A percentile compares a stretch with the other conserved stretches of the same genome.
Evolutionary conservation across 1,140 invertebrate species (phyloP).

Genomic region (Drosophila pallidifrons): DNA sequence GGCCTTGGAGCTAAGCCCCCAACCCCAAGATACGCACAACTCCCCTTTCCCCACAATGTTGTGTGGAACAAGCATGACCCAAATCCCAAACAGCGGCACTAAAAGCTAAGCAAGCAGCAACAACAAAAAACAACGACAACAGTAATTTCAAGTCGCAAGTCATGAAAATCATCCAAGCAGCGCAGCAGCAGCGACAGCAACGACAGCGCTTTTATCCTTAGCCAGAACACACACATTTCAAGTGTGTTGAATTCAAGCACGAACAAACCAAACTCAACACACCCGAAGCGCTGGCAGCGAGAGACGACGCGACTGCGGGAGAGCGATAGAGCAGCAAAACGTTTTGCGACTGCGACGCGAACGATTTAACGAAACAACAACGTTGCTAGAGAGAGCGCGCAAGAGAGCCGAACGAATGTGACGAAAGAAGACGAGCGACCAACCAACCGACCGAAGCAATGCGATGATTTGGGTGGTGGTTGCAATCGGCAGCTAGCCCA

Average conservation of each 20-base stretch:
- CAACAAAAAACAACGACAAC: constrained; percentile 1
- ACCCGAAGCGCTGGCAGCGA: constrained; percentile 13
- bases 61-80: constrained; percentile 45
- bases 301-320: not conserved
- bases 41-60: not conserved
- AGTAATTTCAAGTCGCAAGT: constrained; percentile 19
- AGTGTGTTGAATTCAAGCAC: constrained; percentile 25
- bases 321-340: constrained; percentile 1
- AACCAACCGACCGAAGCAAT: not conserved
- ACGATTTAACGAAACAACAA: constrained; percentile 38
- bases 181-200: constrained; percentile 6
- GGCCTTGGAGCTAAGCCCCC: constrained; percentile 26
- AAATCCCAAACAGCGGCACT: constrained; percentile 50
- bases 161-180: constrained; percentile 24
- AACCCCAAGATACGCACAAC: not conserved
- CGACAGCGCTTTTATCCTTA: constrained; percentile 33
- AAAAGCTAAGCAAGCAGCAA: constrained; percentile 7
- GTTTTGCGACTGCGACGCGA: constrained; percentile 34
- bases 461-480: not conserved
- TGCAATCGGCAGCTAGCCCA: not conserved
- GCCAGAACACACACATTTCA: constrained; percentile 3
- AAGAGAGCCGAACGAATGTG: not conserved
- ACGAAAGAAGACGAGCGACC: not conserved
- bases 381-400: constrained; percentile 11
- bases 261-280: constrained; percentile 34